Evolutionary conservation across 2,113 vertebrate genomes (phyloP).

Genomic region (Osmerus eperlanus): DNA sequence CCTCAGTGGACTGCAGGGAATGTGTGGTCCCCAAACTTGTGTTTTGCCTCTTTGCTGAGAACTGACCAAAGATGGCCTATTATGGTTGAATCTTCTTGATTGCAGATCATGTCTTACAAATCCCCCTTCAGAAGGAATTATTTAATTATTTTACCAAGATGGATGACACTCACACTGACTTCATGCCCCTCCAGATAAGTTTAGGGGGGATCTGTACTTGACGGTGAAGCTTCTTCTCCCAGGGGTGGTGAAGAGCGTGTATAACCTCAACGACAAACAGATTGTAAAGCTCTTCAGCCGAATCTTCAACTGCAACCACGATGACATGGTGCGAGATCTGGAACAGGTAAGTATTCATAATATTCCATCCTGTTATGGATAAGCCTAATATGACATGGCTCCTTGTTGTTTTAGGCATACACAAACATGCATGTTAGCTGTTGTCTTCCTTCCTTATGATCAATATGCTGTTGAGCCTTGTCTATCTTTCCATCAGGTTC

Average conservation of each 20-base stretch:
- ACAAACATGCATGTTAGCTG: background rate
- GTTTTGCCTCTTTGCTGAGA: too few species aligned
- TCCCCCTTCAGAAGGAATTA: too few species aligned
- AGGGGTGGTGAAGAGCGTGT: constrained; percentile 93
- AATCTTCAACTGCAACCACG: constrained; percentile 88
- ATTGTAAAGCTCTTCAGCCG: constrained; percentile 97
- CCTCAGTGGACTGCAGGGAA: too few species aligned
- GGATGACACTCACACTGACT: too few species aligned
- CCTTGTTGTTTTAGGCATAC: background rate
- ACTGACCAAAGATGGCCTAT: too few species aligned
- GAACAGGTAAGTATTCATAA: constrained; percentile 82
- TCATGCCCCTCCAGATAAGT: constrained; percentile 77
- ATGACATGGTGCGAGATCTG: constrained; percentile 92
- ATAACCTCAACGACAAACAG: constrained; percentile 98
- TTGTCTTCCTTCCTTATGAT: too few species aligned
- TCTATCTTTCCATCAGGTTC: background rate
- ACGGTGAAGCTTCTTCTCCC: constrained; percentile 94
- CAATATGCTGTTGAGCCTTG: background rate
- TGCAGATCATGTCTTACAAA: too few species aligned
- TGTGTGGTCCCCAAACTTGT: too few species aligned
- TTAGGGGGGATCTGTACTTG: constrained; percentile 89
- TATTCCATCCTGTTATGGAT: too few species aligned
- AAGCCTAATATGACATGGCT: background rate
- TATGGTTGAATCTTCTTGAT: too few species aligned
- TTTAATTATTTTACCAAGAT: too few species aligned